Evolutionary conservation across 2,113 vertebrate species (phyloP).

Genomic region (Acrocephalus kingi): DNA sequence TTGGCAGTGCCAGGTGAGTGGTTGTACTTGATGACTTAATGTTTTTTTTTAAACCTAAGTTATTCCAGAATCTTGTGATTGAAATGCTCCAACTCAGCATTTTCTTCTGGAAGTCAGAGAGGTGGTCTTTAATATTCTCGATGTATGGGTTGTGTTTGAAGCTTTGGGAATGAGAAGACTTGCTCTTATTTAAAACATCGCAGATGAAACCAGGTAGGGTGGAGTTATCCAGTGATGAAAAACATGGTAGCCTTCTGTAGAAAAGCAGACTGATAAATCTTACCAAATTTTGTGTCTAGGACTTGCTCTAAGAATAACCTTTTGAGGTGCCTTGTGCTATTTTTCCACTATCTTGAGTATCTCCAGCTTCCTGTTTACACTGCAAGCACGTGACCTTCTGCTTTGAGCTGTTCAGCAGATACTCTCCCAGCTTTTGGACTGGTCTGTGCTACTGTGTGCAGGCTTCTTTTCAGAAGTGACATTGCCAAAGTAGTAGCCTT

Average conservation of each 20-base stretch:
- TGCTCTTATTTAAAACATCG: background rate
- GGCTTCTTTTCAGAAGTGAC: background rate
- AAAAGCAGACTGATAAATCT: background rate
- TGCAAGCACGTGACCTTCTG: background rate
- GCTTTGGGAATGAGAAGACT: background rate
- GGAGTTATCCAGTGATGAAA: background rate
- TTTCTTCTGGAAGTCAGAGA: background rate
- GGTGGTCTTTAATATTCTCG: background rate
- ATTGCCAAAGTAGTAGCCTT: background rate
- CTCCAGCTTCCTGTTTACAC: background rate
- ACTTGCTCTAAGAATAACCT: background rate
- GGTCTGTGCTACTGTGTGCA: background rate
- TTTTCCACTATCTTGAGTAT: background rate
- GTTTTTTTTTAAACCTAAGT: background rate
- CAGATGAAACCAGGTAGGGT: background rate
- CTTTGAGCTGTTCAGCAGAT: background rate
- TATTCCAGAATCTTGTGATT: background rate
- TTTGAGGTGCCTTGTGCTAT: background rate
- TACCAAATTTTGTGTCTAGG: background rate
- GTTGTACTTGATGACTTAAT: background rate
- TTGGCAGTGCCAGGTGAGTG: background rate
- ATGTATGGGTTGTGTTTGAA: background rate
- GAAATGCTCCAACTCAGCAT: background rate
- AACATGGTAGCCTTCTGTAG: background rate
- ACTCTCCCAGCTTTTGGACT: background rate